These are phyloP conservation scores for Nasua narica DNA, from an alignment of 2,797 vertebrate genomes.

Conservation along the genomic window DNA sequence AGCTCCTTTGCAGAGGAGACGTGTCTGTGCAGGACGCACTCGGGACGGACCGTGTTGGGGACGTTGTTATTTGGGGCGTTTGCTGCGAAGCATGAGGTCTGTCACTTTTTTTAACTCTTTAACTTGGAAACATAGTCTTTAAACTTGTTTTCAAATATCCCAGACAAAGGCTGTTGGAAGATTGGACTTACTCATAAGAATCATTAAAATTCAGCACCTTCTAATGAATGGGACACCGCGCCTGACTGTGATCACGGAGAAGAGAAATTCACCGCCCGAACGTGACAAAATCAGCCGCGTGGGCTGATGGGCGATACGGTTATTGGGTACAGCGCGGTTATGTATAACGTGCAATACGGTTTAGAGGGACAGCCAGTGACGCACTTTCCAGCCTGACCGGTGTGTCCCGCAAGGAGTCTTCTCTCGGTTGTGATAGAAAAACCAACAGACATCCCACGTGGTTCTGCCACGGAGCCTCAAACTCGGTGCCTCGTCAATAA, in stretches of 20 bases:
- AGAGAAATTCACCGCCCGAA: neutral
- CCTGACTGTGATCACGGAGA: neutral
- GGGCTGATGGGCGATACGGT: too few species aligned
- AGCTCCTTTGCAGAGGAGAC: neutral
- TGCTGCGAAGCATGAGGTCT: neutral
- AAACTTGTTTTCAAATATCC: neutral
- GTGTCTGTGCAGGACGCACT: neutral
- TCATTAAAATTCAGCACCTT: neutral
- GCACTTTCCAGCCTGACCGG: fast-evolving
- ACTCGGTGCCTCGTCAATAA: too few species aligned
- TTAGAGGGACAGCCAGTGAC: fast-evolving
- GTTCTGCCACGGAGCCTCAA: neutral
- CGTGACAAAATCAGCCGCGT: neutral
- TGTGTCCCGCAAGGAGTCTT: neutral
- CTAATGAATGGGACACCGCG: too few species aligned
- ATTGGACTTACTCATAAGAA: neutral
- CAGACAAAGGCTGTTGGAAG: neutral
- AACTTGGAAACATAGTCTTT: neutral
- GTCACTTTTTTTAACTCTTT: neutral
- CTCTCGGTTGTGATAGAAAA: neutral
- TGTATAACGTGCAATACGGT: fast-evolving
- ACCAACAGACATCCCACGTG: fast-evolving
- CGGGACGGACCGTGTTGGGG: neutral
- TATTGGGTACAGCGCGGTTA: too few species aligned
- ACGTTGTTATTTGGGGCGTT: neutral